Evolutionary conservation across 2,888 invertebrate genomes (phyloP).

Genomic region (Heliconius ismenius): DNA sequence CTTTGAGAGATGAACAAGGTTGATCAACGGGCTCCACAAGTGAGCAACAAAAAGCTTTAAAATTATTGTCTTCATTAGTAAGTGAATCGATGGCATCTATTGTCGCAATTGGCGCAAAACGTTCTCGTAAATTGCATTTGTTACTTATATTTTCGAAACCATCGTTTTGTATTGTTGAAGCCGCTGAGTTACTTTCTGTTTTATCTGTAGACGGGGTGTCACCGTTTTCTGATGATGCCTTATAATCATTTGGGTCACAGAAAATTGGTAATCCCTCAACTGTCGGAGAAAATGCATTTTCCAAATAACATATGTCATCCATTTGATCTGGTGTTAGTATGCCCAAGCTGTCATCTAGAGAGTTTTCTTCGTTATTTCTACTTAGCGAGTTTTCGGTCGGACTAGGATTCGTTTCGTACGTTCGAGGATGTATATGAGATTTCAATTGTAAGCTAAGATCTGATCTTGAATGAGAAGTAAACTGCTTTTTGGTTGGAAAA

Average conservation of each 20-base stretch:
- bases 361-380: constrained; percentile 87
- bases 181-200: constrained; percentile 79
- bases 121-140: constrained; percentile 49
- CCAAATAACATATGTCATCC: constrained; percentile 86
- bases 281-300: constrained; percentile 85
- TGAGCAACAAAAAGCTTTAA: constrained; percentile 40
- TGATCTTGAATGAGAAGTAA: constrained; percentile 73
- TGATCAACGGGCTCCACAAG: constrained; percentile 36
- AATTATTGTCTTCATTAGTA: constrained; percentile 53
- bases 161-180: constrained; percentile 78
- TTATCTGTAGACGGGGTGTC: constrained; percentile 82
- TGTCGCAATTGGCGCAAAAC: constrained; percentile 60
- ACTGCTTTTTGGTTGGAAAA: constrained; percentile 62
- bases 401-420: constrained; percentile 69
- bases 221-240: constrained; percentile 75
- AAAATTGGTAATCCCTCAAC: constrained; percentile 83
- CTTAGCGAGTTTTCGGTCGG: constrained; percentile 75
- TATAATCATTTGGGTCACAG: constrained; percentile 70
- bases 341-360: constrained; percentile 92
- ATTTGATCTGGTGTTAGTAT: constrained; percentile 95
- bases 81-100: constrained; percentile 57
- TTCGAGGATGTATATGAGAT: constrained; percentile 64
- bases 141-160: constrained; percentile 63
- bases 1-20: constrained; percentile 38
- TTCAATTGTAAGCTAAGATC: constrained; percentile 75